A percentile compares a stretch with the other conserved stretches of the same genome.
phyloP scores from a whole-genome alignment of 2,113 vertebrate species.

The Antidorcas marsupialis region DNA sequence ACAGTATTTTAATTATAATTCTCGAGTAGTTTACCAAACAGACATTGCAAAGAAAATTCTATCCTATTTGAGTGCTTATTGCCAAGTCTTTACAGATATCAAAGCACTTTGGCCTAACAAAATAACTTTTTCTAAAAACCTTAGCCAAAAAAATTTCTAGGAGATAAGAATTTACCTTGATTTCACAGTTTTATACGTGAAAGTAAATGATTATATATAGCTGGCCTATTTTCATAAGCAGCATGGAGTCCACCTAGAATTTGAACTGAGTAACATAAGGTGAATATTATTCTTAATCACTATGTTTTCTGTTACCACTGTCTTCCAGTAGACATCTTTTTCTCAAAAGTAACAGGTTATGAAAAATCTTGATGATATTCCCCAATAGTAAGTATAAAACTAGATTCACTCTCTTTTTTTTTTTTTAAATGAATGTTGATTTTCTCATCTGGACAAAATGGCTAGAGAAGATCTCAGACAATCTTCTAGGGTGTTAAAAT shows the following conservation, averaged over 20 bases:
- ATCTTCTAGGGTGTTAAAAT: not conserved
- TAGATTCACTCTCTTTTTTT: not conserved
- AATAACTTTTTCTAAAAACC: not conserved
- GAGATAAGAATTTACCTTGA: fast-evolving
- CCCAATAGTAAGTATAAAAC: not conserved
- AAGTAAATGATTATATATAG: not conserved
- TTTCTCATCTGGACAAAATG: not conserved
- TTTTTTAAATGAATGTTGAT: not conserved
- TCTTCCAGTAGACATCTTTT: not conserved
- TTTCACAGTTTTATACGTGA: not conserved
- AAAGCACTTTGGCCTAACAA: not conserved
- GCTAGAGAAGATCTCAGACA: not conserved
- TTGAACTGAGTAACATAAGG: not conserved
- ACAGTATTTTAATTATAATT: not conserved
- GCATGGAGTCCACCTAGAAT: not conserved
- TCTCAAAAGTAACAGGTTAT: not conserved
- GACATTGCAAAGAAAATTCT: not conserved
- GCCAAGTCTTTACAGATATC: not conserved
- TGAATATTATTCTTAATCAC: not conserved
- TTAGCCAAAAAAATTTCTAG: not conserved
- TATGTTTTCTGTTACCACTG: not conserved
- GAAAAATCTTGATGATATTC: not conserved
- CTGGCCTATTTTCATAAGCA: not conserved
- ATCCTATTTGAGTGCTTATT: not conserved
- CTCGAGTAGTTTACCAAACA: not conserved